These are phyloP conservation scores for Onychostoma macrolepis DNA, from an alignment of 2,113 vertebrate species.

Conservation along the genomic window DNA sequence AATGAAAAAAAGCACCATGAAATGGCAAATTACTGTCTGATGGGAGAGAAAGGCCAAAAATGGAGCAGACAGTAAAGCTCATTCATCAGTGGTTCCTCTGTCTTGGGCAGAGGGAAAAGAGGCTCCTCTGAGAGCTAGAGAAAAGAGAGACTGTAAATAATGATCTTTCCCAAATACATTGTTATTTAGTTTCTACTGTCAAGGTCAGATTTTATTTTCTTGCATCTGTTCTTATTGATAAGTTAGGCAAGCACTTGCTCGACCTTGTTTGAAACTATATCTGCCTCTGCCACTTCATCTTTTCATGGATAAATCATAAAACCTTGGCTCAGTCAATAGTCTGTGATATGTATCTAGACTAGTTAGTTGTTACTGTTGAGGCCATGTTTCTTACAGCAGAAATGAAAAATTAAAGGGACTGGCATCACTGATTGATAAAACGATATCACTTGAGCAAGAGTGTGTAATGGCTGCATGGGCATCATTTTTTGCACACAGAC, in stretches of 20 bases:
- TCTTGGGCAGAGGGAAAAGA: constrained; percentile 18
- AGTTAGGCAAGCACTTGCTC: not conserved
- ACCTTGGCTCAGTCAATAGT: not conserved
- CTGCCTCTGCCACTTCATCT: not conserved
- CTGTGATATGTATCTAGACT: not conserved
- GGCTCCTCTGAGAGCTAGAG: not conserved
- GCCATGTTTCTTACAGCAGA: too few species aligned
- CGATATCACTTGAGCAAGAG: too few species aligned
- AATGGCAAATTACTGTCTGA: constrained; percentile 19
- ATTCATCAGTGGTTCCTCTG: not conserved
- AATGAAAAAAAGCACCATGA: not conserved
- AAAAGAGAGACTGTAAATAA: not conserved
- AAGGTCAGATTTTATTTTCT: not conserved
- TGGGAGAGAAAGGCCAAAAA: not conserved
- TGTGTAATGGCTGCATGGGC: too few species aligned
- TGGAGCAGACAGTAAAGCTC: not conserved
- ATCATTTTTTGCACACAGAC: too few species aligned
- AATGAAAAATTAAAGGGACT: too few species aligned
- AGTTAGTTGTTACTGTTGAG: too few species aligned
- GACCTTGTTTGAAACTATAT: not conserved
- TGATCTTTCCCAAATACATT: not conserved
- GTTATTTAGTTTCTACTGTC: not conserved
- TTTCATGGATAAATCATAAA: not conserved
- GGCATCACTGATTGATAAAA: too few species aligned
- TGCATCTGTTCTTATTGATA: not conserved